These are phyloP conservation scores for Polyergus mexicanus DNA, from an alignment of 1,140 invertebrate genomes.

Conservation along the genomic window DNA sequence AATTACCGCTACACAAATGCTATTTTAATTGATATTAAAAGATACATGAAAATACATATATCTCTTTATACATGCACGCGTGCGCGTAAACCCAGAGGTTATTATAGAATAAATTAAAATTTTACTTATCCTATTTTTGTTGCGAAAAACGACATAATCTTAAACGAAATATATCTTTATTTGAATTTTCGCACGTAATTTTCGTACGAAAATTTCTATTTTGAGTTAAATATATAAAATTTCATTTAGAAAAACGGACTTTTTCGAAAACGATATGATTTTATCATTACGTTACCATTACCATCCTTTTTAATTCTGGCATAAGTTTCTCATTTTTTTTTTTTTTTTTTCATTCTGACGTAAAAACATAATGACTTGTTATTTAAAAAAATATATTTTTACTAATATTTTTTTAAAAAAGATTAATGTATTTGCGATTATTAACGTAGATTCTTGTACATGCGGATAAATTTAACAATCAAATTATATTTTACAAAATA, in stretches of 20 bases:
- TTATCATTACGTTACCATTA: not conserved
- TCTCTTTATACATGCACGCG: too few species aligned
- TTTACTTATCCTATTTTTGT: not conserved
- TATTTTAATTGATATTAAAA: not conserved
- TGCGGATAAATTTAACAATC: not conserved
- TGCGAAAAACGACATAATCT: not conserved
- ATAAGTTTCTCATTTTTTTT: not conserved
- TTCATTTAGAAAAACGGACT: not conserved
- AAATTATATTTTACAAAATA: constrained; percentile 13
- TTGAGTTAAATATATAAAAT: not conserved
- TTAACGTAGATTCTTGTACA: not conserved
- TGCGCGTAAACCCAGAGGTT: not conserved
- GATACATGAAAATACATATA: not conserved
- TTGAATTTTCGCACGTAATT: not conserved
- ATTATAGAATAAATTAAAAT: constrained; percentile 2
- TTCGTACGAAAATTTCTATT: not conserved
- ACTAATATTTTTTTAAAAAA: not conserved
- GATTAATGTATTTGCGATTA: constrained; percentile 18
- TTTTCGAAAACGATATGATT: not conserved
- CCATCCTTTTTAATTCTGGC: not conserved
- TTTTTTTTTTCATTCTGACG: not conserved
- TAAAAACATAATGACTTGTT: not conserved
- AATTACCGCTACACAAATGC: not conserved
- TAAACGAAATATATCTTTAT: not conserved
- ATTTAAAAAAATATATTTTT: constrained; percentile 3